phyloP scores from a whole-genome alignment of 2,113 vertebrate genomes.

The Cyanoramphus novaezelandiae region DNA sequence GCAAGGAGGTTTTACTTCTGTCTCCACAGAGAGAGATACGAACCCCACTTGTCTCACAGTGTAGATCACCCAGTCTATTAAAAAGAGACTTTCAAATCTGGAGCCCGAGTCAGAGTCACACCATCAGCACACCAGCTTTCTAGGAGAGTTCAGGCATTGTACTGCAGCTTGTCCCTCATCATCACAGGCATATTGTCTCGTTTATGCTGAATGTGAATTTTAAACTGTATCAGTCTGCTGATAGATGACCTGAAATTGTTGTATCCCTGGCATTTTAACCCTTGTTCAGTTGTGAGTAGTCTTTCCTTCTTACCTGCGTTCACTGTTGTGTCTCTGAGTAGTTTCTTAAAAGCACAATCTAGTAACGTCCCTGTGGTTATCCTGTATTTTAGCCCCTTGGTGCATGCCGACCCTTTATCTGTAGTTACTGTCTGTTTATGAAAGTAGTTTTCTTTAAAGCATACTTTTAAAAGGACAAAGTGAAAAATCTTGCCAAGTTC shows the following conservation, averaged over 20 bases:
- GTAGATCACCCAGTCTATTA: neutral
- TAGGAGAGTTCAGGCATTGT: neutral
- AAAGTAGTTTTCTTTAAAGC: conserved; percentile 34
- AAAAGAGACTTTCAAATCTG: neutral
- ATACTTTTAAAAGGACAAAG: neutral
- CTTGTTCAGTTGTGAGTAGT: neutral
- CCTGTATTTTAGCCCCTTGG: neutral
- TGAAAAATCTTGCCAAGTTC: conserved; percentile 26
- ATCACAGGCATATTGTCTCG: neutral
- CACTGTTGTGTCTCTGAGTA: conserved; percentile 1
- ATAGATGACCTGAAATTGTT: neutral
- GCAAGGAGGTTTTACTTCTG: neutral
- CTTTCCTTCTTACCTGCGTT: neutral
- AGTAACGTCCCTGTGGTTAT: neutral
- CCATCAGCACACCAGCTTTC: neutral
- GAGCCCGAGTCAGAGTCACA: neutral
- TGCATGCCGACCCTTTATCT: conserved; percentile 40
- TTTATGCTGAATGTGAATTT: conserved; percentile 13
- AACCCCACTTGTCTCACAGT: neutral
- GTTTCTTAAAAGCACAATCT: conserved; percentile 8
- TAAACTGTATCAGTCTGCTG: neutral
- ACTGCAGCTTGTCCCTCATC: neutral
- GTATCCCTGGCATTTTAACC: neutral
- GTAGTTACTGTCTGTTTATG: neutral
- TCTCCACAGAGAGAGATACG: neutral